Percentiles rank a stretch among this genome's conserved stretches.
These are phyloP conservation scores for Apogon talboti DNA, from an alignment of 2,797 vertebrate genomes.

Conservation along the genomic window DNA sequence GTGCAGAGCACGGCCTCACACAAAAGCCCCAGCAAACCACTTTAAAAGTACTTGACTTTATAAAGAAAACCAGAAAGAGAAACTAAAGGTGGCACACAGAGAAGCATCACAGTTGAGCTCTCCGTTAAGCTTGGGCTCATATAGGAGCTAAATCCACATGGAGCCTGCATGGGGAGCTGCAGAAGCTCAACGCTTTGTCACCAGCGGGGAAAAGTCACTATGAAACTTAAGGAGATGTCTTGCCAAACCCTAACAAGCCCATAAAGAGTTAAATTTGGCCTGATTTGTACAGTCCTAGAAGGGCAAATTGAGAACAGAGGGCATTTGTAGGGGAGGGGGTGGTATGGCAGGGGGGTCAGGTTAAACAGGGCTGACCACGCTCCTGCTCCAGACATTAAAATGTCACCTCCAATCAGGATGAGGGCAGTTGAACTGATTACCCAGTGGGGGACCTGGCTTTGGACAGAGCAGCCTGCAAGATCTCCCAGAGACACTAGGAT, in stretches of 20 bases:
- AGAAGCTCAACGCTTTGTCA: constrained; percentile 45
- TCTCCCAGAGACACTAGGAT: constrained; percentile 82
- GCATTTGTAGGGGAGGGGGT: constrained; percentile 59
- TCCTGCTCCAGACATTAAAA: constrained; percentile 89
- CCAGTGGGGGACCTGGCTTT: constrained; percentile 82
- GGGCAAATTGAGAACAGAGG: constrained; percentile 86
- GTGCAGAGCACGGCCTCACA: constrained; percentile 42
- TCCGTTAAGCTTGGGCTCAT: constrained; percentile 56
- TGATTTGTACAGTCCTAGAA: constrained; percentile 86
- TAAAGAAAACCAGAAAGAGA: constrained; percentile 22
- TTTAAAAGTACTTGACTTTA: constrained; percentile 36
- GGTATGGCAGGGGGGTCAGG: constrained; percentile 80
- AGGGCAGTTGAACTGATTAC: constrained; percentile 86
- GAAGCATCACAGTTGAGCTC: constrained; percentile 55
- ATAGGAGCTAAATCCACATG: constrained; percentile 68
- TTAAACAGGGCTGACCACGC: constrained; percentile 87
- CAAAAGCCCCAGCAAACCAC: constrained; percentile 43
- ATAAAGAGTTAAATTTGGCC: constrained; percentile 89
- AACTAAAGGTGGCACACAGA: constrained; percentile 46
- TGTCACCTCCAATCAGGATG: constrained; percentile 87
- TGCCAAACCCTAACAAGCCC: constrained; percentile 79
- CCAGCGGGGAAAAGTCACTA: constrained; percentile 70
- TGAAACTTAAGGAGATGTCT: constrained; percentile 79
- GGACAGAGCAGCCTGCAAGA: constrained; percentile 78
- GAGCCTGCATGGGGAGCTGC: constrained; percentile 45